A percentile compares a stretch with the other conserved stretches of the same genome.
Conservation (phyloP, 35 echinoderm and acorn worm genomes). For the Diadema setosum region DNA sequence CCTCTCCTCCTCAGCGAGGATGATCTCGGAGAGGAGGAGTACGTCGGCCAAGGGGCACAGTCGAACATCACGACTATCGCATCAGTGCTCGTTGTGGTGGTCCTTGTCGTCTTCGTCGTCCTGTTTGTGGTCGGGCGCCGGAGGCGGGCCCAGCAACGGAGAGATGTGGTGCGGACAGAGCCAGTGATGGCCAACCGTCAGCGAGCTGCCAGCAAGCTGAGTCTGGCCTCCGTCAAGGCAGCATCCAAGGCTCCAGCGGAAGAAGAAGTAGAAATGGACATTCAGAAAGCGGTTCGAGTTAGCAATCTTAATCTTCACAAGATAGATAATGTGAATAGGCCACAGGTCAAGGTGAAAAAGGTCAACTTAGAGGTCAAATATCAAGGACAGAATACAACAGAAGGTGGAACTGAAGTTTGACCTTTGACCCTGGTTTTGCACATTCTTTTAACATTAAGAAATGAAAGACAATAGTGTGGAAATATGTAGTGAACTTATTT, state of each 20-base stretch:
- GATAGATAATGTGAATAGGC: constrained; percentile 60
- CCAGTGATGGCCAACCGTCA: constrained; percentile 24
- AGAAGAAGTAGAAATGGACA: constrained; percentile 78
- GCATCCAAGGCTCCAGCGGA: not conserved
- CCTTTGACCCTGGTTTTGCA: not conserved
- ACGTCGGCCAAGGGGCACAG: not conserved
- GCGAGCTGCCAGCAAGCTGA: not conserved
- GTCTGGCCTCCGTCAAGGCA: not conserved
- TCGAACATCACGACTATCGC: constrained; percentile 1
- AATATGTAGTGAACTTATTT: constrained; percentile 4
- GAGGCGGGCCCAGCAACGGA: not conserved
- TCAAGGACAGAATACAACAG: constrained; percentile 25
- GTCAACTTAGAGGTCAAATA: constrained; percentile 89
- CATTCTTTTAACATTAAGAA: constrained; percentile 12
- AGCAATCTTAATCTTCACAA: constrained; percentile 85
- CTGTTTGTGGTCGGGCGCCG: constrained; percentile 26
- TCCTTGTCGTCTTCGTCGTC: constrained; percentile 38
- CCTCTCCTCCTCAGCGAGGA: constrained; percentile 38
- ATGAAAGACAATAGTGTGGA: not conserved
- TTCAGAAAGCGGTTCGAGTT: constrained; percentile 85
- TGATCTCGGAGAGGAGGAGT: not conserved
- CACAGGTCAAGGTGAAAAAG: constrained; percentile 81
- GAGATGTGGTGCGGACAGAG: constrained; percentile 1
- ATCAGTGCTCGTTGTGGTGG: constrained; percentile 32
- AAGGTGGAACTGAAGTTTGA: constrained; percentile 89